phyloP scores from a whole-genome alignment of 2,797 vertebrate species.

The Intellagama lesueurii region DNA sequence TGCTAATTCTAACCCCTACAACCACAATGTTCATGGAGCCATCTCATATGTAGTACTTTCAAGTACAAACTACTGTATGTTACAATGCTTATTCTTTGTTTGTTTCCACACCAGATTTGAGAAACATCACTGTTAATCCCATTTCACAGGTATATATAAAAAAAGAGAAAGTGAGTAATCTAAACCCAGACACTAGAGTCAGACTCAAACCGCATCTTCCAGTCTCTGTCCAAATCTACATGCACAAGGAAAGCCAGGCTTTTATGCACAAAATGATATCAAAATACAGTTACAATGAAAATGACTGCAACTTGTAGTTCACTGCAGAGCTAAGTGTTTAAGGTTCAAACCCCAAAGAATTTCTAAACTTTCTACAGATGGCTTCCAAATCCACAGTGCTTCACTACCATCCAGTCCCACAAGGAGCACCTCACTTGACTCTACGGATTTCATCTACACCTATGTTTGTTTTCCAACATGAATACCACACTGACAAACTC shows the following conservation, averaged over 20 bases:
- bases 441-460: conserved; percentile 33
- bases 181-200: neutral
- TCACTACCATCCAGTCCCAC: conserved; percentile 36
- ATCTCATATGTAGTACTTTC: neutral
- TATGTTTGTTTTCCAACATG: conserved; percentile 7
- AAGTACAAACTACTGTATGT: neutral
- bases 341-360: neutral
- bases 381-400: conserved; percentile 48
- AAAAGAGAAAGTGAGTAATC: neutral
- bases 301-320: conserved; percentile 36
- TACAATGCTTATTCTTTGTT: neutral
- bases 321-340: conserved; percentile 17
- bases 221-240: neutral
- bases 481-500: neutral
- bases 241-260: neutral
- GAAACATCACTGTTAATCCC: neutral
- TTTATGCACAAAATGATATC: neutral
- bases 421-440: neutral
- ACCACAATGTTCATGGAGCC: too few relatives aligned
- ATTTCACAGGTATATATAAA: neutral
- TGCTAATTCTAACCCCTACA: neutral
- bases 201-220: neutral
- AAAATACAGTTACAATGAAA: neutral
- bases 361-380: conserved; percentile 35
- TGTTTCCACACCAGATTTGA: neutral